Evolutionary conservation across 1,140 invertebrate species (phyloP), one percentile per base, ranked within the genome.

Genomic region (Papilio glaucus): DNA sequence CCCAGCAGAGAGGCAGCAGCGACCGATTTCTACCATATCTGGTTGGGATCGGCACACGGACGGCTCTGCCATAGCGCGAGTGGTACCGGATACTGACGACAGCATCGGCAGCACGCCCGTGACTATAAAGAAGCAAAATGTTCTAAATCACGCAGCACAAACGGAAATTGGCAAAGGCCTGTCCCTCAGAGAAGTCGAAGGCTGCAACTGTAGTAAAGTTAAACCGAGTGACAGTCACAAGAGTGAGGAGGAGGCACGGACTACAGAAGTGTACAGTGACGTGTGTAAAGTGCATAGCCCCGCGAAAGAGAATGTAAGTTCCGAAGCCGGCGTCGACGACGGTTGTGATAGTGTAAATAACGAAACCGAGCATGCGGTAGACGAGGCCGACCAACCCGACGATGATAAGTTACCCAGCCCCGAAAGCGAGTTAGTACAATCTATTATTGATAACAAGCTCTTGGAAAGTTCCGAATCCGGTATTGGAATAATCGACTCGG

Each of bases 1-100:
- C 93, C 98, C 98, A 0, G 96, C 97, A n/a, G 94, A 98, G 68
- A 94, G 98, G 42, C 97, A 98, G 86, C 97, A 98, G 82, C 95
- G 97, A 49, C 98, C 98, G 29, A 98, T 99, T 67, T 98, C 98
- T 86, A 99, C 98, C 6, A 99, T 99, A 77, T 99, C 98, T 0
- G 98, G 98, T 13, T 98, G 97, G 97, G 97, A 98, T 86, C 95
- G 97, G 72, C 88, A 86, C 45, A 81, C 87, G 1, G 87, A 85
- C 21, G 94, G 95, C 62, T 73, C 81, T 13, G 74, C 73, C n/a
- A 94, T 95, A 72, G 93, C 94, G 73, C 83, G 85, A 79, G 79
- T 78, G 69, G 92, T 84, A 77, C 81, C 85, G 90, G 92, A 90
- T 33, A 83, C 86, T 0, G 87, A 88, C 57, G 86, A 90, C 49